Evolutionary conservation across 2,113 vertebrate genomes (phyloP).

Genomic region (Antechinus stuartii): DNA sequence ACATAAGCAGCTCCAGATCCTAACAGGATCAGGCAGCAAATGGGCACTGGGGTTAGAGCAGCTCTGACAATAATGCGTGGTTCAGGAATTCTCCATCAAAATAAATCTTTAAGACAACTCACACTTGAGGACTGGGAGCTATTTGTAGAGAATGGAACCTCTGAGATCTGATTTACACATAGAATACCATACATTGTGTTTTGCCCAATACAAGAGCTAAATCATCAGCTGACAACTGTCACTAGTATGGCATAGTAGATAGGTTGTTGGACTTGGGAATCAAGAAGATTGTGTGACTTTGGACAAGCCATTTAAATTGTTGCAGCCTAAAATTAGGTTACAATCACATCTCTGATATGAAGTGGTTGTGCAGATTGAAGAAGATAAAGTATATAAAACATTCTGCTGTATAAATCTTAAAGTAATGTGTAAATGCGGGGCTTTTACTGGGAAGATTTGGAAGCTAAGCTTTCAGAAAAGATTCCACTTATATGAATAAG

Average conservation of each 20-base stretch:
- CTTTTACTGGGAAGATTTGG: neutral
- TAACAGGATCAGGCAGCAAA: slow-evolving; percentile 50
- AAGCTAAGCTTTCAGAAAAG: neutral
- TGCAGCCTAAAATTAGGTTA: neutral
- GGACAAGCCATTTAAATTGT: neutral
- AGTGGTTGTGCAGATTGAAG: neutral
- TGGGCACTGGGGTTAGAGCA: slow-evolving; percentile 45
- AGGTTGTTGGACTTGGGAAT: neutral
- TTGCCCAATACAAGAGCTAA: neutral
- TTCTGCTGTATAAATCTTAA: neutral
- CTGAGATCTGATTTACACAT: neutral
- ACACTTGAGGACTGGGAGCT: slow-evolving; percentile 21
- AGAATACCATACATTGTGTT: neutral
- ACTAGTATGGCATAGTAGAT: neutral
- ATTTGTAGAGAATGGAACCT: slow-evolving; percentile 31
- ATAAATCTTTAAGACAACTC: slow-evolving; percentile 28
- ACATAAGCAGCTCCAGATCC: slow-evolving; percentile 74
- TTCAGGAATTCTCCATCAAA: slow-evolving; percentile 44
- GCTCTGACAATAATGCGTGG: slow-evolving; percentile 63
- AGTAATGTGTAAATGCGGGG: neutral
- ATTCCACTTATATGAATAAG: neutral
- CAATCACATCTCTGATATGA: neutral
- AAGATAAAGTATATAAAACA: neutral
- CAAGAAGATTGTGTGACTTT: neutral
- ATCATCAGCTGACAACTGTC: too few relatives aligned